phyloP scores from a whole-genome alignment of 2,113 vertebrate species.

The Herpetotheres cachinnans region DNA sequence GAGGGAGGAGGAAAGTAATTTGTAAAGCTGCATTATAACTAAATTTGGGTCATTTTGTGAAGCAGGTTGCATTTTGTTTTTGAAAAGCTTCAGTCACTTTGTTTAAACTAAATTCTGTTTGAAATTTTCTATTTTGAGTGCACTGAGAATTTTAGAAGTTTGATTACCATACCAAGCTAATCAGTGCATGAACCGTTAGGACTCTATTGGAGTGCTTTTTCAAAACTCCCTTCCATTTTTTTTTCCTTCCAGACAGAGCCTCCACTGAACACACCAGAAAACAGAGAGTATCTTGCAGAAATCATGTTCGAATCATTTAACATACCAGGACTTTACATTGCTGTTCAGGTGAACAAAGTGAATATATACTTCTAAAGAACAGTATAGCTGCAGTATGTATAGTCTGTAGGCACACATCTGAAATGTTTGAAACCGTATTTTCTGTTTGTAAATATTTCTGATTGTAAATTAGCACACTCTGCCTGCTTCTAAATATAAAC shows the following conservation, averaged over 20 bases:
- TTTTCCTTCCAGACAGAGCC: slow-evolving; percentile 80
- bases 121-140: not conserved
- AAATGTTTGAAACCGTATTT: not conserved
- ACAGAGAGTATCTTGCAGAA: slow-evolving; percentile 90
- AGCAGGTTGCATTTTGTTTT: not conserved
- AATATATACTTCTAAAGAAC: not conserved
- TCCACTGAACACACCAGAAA: slow-evolving; percentile 88
- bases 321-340: slow-evolving; percentile 88
- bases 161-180: not conserved
- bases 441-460: not conserved
- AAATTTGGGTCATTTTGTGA: not conserved
- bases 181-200: not conserved
- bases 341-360: slow-evolving; percentile 82
- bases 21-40: not conserved
- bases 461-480: not conserved
- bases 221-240: not conserved
- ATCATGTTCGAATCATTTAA: slow-evolving; percentile 93
- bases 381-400: not conserved
- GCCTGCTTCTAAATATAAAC: not conserved
- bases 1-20: not conserved
- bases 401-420: fast-evolving
- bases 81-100: not conserved
- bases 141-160: not conserved
- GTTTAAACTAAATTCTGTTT: not conserved
- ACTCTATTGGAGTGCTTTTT: not conserved